Evolutionary conservation across 2,888 invertebrate species (phyloP).

Genomic region (Epistrophe grossulariae): DNA sequence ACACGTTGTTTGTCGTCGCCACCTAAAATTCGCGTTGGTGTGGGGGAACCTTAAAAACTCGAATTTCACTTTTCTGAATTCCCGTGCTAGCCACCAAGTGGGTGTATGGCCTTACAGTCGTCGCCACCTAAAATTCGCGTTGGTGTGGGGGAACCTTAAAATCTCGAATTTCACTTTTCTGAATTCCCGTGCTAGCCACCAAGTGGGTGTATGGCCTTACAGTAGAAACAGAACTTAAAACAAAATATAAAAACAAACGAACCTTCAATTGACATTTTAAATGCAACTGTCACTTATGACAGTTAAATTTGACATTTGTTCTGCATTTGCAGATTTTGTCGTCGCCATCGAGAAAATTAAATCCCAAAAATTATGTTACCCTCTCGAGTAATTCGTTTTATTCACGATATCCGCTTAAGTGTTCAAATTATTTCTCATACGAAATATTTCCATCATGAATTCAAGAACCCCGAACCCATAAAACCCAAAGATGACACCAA

Average conservation of each 20-base stretch:
- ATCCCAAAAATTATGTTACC: conserved; percentile 78
- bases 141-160: no score
- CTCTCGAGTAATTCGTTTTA: conserved; percentile 78
- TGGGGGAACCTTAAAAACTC: no score
- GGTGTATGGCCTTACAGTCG: no score
- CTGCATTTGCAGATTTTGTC: background rate
- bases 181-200: no score
- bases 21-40: no score
- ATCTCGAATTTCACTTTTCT: no score
- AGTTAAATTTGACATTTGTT: conserved; percentile 1
- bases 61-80: no score
- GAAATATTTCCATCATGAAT: conserved; percentile 81
- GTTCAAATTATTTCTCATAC: conserved; percentile 77
- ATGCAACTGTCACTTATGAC: background rate
- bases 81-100: no score
- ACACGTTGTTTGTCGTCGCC: no score
- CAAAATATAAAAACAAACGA: background rate
- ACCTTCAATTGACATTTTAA: background rate
- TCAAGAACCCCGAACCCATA: conserved; percentile 78
- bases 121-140: no score
- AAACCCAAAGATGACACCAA: conserved; percentile 76
- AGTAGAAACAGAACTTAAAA: background rate
- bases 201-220: no score
- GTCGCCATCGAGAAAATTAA: background rate
- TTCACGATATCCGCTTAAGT: conserved; percentile 78